phyloP scores from a whole-genome alignment of 1,140 invertebrate species.

The Phymastichus coffea region DNA sequence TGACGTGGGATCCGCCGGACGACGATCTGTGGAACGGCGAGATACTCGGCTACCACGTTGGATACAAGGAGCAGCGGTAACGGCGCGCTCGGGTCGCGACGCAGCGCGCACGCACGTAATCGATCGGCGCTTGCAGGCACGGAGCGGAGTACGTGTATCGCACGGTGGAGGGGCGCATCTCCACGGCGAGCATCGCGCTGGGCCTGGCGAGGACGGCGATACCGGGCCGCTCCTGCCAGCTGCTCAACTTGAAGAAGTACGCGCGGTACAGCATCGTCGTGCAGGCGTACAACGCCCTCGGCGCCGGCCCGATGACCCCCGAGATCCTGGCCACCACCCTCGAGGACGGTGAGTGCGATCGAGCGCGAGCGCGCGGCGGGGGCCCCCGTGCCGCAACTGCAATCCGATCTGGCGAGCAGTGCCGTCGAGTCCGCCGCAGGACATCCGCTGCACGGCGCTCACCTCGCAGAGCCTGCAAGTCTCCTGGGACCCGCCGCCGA shows the following conservation, averaged over 20 bases:
- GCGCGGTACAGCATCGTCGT: constrained; percentile 88
- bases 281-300: constrained; percentile 89
- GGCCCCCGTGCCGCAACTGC: neutral
- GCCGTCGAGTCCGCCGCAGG: constrained; percentile 76
- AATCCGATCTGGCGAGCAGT: constrained; percentile 53
- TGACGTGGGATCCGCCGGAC: constrained; percentile 87
- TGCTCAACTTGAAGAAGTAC: constrained; percentile 71
- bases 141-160: constrained; percentile 51
- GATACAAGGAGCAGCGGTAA: constrained; percentile 70
- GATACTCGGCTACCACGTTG: constrained; percentile 89
- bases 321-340: constrained; percentile 80
- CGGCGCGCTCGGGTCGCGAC: too few species aligned
- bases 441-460: constrained; percentile 73
- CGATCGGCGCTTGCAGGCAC: constrained; percentile 36
- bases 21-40: constrained; percentile 88
- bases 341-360: constrained; percentile 74
- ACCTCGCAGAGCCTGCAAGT: constrained; percentile 82
- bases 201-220: constrained; percentile 52
- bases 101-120: neutral
- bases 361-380: neutral
- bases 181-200: constrained; percentile 49
- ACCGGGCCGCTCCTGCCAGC: constrained; percentile 50
- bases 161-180: constrained; percentile 53
- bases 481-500: constrained; percentile 81
- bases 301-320: constrained; percentile 82